A percentile compares a stretch with the other conserved stretches of the same genome.
phyloP scores from a whole-genome alignment of 2,888 invertebrate species.

The Phyllotreta striolata region DNA sequence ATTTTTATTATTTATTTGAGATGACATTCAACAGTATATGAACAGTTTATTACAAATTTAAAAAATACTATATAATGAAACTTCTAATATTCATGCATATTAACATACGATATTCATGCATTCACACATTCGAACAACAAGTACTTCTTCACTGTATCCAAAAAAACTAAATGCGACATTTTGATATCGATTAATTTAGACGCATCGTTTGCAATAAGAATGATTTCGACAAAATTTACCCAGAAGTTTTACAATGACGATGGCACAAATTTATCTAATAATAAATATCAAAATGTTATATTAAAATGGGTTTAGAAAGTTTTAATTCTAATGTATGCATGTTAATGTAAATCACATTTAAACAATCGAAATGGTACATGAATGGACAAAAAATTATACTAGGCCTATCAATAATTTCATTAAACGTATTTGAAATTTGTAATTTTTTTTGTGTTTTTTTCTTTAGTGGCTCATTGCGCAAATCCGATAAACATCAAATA shows the following conservation, averaged over 20 bases:
- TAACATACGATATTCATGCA: conserved; percentile 25
- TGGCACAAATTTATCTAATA: conserved; percentile 5
- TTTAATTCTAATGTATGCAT: conserved; percentile 14
- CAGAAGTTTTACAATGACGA: conserved; percentile 11
- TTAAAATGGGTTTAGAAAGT: conserved; percentile 4
- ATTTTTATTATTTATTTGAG: conserved; percentile 47
- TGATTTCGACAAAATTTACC: neutral
- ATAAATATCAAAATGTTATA: conserved; percentile 14
- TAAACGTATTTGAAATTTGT: conserved; percentile 4
- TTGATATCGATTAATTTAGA: conserved; percentile 6
- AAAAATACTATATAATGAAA: conserved; percentile 43
- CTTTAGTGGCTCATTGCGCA: conserved; percentile 9
- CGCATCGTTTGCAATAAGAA: conserved; percentile 2
- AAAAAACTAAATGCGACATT: conserved; percentile 18
- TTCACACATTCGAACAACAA: conserved; percentile 29
- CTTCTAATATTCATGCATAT: conserved; percentile 31
- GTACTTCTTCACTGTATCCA: conserved; percentile 18
- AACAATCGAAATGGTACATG: conserved; percentile 29
- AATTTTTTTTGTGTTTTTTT: conserved; percentile 3
- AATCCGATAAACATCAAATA: conserved; percentile 10
- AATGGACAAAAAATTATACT: conserved; percentile 27
- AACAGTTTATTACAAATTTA: conserved; percentile 50
- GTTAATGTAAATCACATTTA: conserved; percentile 29
- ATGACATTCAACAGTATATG: conserved; percentile 53
- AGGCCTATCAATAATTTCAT: conserved; percentile 11